phyloP scores from a whole-genome alignment of 2,888 invertebrate species.

The Seira ritae region DNA sequence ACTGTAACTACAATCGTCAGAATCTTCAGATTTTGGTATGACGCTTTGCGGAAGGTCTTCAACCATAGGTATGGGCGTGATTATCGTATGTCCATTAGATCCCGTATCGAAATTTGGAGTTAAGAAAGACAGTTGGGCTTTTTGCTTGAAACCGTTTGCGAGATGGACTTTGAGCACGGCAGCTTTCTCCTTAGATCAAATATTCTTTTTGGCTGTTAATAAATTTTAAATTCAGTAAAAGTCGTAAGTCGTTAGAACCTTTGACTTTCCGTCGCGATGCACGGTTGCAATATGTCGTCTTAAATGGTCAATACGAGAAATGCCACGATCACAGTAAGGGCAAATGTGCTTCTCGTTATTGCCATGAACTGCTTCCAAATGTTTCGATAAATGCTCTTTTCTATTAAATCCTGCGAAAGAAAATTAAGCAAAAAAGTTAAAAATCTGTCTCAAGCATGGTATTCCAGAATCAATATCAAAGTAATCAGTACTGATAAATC shows the following conservation, averaged over 20 bases:
- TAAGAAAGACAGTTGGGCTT: constrained; percentile 66
- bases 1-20: neutral
- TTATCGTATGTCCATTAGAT: constrained; percentile 36
- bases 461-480: too few species aligned
- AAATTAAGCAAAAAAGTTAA: neutral
- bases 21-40: too few species aligned
- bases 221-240: too few species aligned
- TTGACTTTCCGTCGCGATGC: constrained; percentile 43
- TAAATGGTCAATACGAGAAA: constrained; percentile 67
- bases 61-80: constrained; percentile 29
- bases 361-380: constrained; percentile 69
- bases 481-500: too few species aligned
- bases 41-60: neutral
- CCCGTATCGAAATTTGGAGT: constrained; percentile 49
- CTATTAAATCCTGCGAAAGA: constrained; percentile 60
- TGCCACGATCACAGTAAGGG: constrained; percentile 63
- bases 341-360: constrained; percentile 66
- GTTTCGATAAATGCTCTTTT: constrained; percentile 71
- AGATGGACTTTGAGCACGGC: constrained; percentile 54
- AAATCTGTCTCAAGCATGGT: too few species aligned
- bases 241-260: too few species aligned
- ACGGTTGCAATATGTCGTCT: constrained; percentile 70
- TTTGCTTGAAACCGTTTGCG: constrained; percentile 52
- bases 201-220: too few species aligned
- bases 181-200: constrained; percentile 22